Evolutionary conservation across 1,140 invertebrate species (phyloP).

Genomic region (Drosophila fuyamai): DNA sequence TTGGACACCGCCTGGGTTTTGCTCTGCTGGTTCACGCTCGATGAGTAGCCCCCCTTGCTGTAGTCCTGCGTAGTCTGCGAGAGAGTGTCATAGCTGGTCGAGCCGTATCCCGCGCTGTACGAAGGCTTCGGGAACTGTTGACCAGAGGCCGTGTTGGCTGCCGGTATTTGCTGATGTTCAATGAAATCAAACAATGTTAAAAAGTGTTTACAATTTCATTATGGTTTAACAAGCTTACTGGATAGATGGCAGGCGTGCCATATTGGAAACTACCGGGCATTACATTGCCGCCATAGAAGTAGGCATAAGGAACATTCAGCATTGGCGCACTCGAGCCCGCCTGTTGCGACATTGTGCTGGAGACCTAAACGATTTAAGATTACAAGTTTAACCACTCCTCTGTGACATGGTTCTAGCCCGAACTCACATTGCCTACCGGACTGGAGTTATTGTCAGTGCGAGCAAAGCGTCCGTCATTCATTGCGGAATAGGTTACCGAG

Average conservation of each 20-base stretch:
- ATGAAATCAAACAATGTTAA: not conserved
- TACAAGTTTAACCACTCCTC: not conserved
- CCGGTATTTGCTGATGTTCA: slow-evolving; percentile 87
- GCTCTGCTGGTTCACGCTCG: slow-evolving; percentile 85
- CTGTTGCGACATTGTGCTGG: slow-evolving; percentile 90
- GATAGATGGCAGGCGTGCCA: slow-evolving; percentile 89
- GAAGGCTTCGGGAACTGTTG: slow-evolving; percentile 89
- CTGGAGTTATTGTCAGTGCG: slow-evolving; percentile 93
- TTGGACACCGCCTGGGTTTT: slow-evolving; percentile 86
- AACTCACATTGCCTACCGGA: slow-evolving; percentile 87
- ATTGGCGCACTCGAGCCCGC: slow-evolving; percentile 85
- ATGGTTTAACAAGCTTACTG: slow-evolving; percentile 85
- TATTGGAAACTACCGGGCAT: slow-evolving; percentile 91
- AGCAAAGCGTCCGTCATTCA: slow-evolving; percentile 90
- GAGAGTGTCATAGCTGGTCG: slow-evolving; percentile 88
- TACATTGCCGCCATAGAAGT: slow-evolving; percentile 89
- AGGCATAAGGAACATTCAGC: slow-evolving; percentile 87
- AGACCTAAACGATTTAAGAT: slow-evolving; percentile 70
- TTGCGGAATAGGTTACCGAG: slow-evolving; percentile 90
- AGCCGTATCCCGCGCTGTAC: slow-evolving; percentile 88
- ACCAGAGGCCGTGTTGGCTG: slow-evolving; percentile 88
- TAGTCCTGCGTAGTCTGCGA: slow-evolving; percentile 87
- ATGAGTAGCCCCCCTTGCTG: slow-evolving; percentile 86
- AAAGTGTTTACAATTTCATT: not conserved
- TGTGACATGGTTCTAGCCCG: not conserved